Base-by-base conservation (phyloP, 2,797 vertebrate species). In the Silurus aristotelis region DNA sequence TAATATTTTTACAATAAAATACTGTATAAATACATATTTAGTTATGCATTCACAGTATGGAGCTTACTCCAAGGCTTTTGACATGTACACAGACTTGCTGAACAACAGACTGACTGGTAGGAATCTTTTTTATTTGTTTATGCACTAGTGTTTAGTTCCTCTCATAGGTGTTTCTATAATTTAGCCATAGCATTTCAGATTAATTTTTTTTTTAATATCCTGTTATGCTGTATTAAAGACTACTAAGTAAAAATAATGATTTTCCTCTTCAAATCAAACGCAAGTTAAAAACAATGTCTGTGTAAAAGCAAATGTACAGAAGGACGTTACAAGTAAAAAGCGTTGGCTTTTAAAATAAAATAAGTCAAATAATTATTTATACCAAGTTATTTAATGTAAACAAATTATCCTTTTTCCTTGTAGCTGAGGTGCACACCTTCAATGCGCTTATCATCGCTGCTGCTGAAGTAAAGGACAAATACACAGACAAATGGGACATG, bases 341-440 rank as follows among this genome's bases (percentile, higher is more conserved):
- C 22, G 25, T 6, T 2, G 19, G 43, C 63, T 67, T 55, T 60
- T 12, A 19, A 15, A 20, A 56, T 17, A 27, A 79, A 56, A 5
- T 8, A 67, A 67, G 52, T 55, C 15, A 12, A 52, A 43, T 46
- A 22, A 55, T 55, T 48, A 52, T 31, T 1, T 31, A 84, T 13
- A 1, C 1, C 52, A 6, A 52, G 10, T 72, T n/a, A 75, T 12
- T 58, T 7, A 22, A 55, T 13, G 15, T 46, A 2, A 64, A 48
- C 6, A 9, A 60, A 4, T 22, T 0, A 1, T 58, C 6, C 13
- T 31, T 77, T 72, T 46, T 5, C 31, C 79, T 91, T 91, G 14
- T 87, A 99, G 98, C 94, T 64, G 97, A 99, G 38, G 94, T 99
- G 55, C 89, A 97, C 86, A 94, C 95, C 70, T 99, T 98, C 93